Conservation (phyloP, 2,113 vertebrate species). For the Addax nasomaculatus region DNA sequence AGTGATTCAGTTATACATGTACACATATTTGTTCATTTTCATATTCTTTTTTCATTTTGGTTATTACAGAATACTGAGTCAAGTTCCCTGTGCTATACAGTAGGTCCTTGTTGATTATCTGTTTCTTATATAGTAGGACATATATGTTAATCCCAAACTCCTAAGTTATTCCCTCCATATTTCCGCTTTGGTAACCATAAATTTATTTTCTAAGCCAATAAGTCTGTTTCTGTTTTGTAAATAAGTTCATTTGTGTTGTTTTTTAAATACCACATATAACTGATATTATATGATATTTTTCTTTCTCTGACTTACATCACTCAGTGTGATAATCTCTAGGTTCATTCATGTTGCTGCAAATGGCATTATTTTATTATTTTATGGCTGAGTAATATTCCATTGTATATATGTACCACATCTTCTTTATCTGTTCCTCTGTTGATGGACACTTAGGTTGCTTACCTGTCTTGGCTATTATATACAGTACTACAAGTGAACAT, state of each 20-base stretch:
- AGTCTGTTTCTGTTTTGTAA: neutral
- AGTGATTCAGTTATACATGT: neutral
- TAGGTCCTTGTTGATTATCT: neutral
- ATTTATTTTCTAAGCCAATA: neutral
- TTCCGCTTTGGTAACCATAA: neutral
- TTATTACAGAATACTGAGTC: neutral
- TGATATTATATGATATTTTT: neutral
- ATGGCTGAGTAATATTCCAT: neutral
- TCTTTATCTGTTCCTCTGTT: neutral
- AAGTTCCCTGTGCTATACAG: neutral
- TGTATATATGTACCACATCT: neutral
- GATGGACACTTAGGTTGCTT: neutral
- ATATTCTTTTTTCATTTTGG: neutral
- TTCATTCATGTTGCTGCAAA: neutral
- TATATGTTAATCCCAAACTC: neutral
- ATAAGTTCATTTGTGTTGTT: neutral
- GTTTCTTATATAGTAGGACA: neutral
- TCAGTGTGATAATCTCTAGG: neutral
- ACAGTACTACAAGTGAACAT: neutral
- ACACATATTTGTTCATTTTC: neutral
- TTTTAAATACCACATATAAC: neutral
- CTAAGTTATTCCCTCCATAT: neutral
- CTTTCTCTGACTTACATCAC: neutral
- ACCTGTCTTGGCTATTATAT: neutral
- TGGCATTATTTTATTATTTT: neutral